These are phyloP conservation scores for Crenuchus spilurus DNA, from an alignment of 2,797 vertebrate genomes.

Conservation along the genomic window DNA sequence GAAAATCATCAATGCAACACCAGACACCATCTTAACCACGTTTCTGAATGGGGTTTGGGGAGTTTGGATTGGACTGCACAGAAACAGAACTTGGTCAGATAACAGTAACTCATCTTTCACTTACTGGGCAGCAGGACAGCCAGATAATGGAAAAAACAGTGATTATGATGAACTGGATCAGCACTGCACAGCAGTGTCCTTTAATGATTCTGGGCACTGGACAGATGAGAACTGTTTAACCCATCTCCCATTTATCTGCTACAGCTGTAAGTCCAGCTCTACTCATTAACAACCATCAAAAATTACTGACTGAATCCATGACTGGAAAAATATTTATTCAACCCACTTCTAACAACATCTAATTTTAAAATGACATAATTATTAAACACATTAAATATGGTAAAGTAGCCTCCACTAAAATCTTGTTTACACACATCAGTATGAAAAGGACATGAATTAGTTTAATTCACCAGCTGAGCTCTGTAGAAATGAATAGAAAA, in stretches of 20 bases:
- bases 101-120: not conserved
- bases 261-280: conserved; percentile 30
- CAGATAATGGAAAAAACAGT: conserved; percentile 18
- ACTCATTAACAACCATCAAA: not conserved
- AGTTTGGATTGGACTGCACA: conserved; percentile 51
- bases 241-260: conserved; percentile 44
- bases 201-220: conserved; percentile 10
- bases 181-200: conserved; percentile 36
- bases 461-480: too few relatives aligned
- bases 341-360: too few relatives aligned
- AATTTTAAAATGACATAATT: too few relatives aligned
- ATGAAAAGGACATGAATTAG: too few relatives aligned
- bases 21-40: not conserved
- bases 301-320: not conserved
- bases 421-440: too few relatives aligned
- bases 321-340: too few relatives aligned
- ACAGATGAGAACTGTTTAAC: conserved; percentile 33
- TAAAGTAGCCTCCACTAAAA: too few relatives aligned
- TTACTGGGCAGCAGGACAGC: conserved; percentile 27
- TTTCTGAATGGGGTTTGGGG: not conserved
- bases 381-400: too few relatives aligned
- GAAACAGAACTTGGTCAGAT: conserved; percentile 48
- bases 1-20: not conserved
- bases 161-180: not conserved
- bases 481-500: too few relatives aligned